Conservation (phyloP, 2,797 vertebrate species). For the Poeciliopsis gracilis region DNA sequence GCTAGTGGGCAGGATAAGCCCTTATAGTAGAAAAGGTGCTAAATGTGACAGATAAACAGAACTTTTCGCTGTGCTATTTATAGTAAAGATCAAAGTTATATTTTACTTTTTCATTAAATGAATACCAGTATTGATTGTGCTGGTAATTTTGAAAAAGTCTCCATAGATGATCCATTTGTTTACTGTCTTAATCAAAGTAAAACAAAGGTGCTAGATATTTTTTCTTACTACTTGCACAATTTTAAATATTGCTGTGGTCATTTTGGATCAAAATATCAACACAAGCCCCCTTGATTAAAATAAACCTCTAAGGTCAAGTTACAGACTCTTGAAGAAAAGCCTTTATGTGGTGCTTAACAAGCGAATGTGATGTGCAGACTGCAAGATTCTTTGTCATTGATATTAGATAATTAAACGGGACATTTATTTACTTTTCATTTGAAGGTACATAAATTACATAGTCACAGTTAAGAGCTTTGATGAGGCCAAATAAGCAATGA, state of each 20-base stretch:
- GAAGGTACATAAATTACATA: not conserved
- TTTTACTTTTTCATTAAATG: not conserved
- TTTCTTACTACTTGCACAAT: not conserved
- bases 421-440: conserved; percentile 17
- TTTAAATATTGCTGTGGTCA: conserved; percentile 3
- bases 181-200: not conserved
- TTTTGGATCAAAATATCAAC: not conserved
- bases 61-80: not conserved
- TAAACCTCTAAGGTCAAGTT: not conserved
- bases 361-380: not conserved
- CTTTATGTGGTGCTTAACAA: not conserved
- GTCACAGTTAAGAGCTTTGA: conserved; percentile 2
- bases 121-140: not conserved
- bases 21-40: not conserved
- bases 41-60: not conserved
- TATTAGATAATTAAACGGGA: conserved; percentile 1
- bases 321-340: conserved; percentile 7
- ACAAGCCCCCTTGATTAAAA: not conserved
- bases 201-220: not conserved
- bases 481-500: not conserved
- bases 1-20: not conserved
- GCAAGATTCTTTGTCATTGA: not conserved
- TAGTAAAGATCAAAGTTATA: not conserved
- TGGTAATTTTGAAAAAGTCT: not conserved
- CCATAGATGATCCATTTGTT: not conserved